phyloP scores from a whole-genome alignment of 2,113 vertebrate species.

The Nyctibius bracteatus region DNA sequence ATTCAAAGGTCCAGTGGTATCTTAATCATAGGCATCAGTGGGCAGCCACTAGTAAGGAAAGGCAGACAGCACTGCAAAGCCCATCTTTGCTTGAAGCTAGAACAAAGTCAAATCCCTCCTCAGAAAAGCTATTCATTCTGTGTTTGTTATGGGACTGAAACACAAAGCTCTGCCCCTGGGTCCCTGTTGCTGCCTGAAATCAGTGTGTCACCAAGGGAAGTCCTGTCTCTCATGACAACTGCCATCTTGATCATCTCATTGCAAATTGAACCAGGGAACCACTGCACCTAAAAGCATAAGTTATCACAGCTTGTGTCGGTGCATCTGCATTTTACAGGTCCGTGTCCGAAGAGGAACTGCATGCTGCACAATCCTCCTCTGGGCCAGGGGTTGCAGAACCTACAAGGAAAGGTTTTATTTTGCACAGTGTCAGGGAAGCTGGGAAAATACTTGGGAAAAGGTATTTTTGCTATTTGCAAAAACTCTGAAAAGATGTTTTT shows the following conservation, averaged over 20 bases:
- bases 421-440: not conserved
- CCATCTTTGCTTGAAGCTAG: not conserved
- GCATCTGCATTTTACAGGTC: not conserved
- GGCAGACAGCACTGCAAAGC: not conserved
- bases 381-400: not conserved
- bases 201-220: not conserved
- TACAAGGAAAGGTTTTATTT: not conserved
- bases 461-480: not conserved
- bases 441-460: not conserved
- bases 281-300: not conserved
- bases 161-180: not conserved
- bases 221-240: not conserved
- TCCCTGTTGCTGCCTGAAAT: not conserved
- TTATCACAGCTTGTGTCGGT: not conserved
- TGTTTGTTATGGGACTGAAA: not conserved
- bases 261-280: not conserved
- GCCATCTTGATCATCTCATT: not conserved
- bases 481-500: not conserved
- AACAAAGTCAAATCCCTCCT: accelerated
- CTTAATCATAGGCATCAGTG: not conserved
- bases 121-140: not conserved
- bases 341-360: accelerated
- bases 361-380: not conserved
- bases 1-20: not conserved
- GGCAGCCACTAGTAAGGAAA: not conserved